Percentiles rank a stretch among this genome's conserved stretches.
Conservation (phyloP, 92 coral and sea anemone genomes). For the Actinostola sp. region DNA sequence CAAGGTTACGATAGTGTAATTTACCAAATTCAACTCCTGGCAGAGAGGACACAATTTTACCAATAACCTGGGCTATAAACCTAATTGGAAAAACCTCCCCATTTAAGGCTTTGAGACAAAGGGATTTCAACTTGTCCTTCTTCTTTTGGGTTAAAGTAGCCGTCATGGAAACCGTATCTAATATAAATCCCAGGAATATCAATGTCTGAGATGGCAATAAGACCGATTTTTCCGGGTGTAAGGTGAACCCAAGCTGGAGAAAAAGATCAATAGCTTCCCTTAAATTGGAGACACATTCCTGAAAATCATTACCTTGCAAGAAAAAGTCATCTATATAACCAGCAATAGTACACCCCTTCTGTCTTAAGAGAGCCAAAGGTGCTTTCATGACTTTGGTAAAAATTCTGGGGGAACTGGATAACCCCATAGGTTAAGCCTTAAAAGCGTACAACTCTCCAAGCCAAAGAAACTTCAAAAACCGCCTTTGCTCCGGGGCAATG, state of each 20-base stretch:
- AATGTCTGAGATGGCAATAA: constrained; percentile 22
- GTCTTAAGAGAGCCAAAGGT: constrained; percentile 28
- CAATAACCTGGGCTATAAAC: constrained; percentile 30
- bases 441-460: constrained; percentile 28
- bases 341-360: constrained; percentile 17
- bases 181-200: constrained; percentile 42
- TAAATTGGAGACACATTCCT: constrained; percentile 31
- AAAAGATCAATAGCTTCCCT: constrained; percentile 19
- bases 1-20: constrained; percentile 34
- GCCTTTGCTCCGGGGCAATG: constrained; percentile 22
- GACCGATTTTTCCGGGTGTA: constrained; percentile 41
- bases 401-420: constrained; percentile 54
- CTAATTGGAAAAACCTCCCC: not conserved
- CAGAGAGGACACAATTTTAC: constrained; percentile 36
- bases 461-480: constrained; percentile 34
- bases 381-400: constrained; percentile 59
- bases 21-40: too few species aligned
- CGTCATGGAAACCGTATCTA: too few species aligned
- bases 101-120: constrained; percentile 4
- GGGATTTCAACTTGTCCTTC: constrained; percentile 25
- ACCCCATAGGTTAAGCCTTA: constrained; percentile 45
- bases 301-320: constrained; percentile 38
- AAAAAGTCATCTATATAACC: constrained; percentile 54
- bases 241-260: constrained; percentile 31
- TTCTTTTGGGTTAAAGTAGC: constrained; percentile 12